Conservation (phyloP, 1,140 invertebrate species). For the Gonioctena quinquepunctata region DNA sequence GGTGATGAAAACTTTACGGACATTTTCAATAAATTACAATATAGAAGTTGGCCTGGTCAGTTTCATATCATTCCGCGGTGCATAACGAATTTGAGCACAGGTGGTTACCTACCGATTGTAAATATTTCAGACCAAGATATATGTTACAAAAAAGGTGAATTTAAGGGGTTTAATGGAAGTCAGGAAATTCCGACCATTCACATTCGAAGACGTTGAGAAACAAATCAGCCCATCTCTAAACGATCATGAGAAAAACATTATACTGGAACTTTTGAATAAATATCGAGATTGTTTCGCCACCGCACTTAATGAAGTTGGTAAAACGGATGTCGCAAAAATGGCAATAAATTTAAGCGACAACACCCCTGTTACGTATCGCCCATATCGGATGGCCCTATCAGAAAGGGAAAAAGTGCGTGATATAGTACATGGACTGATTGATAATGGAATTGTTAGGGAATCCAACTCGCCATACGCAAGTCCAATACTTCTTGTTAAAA, state of each 20-base stretch:
- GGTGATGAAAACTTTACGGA: not conserved
- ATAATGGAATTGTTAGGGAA: constrained; percentile 48
- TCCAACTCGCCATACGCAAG: constrained; percentile 51
- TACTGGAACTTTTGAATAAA: not conserved
- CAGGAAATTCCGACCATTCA: no score
- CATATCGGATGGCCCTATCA: constrained; percentile 22
- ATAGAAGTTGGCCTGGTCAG: not conserved
- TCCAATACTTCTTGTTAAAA: constrained; percentile 50
- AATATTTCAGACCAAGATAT: not conserved
- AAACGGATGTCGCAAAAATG: not conserved
- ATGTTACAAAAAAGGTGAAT: no score
- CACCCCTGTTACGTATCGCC: constrained; percentile 13
- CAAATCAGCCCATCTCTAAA: no score
- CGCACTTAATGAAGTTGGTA: not conserved
- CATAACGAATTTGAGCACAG: not conserved
- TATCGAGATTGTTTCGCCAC: constrained; percentile 1
- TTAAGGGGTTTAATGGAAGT: no score
- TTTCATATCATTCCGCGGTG: not conserved
- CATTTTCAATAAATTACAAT: not conserved
- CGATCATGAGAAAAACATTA: no score
- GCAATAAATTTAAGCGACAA: constrained; percentile 12
- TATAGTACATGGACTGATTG: constrained; percentile 36
- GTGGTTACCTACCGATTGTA: not conserved
- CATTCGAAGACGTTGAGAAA: no score
- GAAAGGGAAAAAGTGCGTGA: constrained; percentile 13